These are phyloP conservation scores for Melanaphis sacchari DNA, from an alignment of 1,140 invertebrate genomes.

Conservation along the genomic window DNA sequence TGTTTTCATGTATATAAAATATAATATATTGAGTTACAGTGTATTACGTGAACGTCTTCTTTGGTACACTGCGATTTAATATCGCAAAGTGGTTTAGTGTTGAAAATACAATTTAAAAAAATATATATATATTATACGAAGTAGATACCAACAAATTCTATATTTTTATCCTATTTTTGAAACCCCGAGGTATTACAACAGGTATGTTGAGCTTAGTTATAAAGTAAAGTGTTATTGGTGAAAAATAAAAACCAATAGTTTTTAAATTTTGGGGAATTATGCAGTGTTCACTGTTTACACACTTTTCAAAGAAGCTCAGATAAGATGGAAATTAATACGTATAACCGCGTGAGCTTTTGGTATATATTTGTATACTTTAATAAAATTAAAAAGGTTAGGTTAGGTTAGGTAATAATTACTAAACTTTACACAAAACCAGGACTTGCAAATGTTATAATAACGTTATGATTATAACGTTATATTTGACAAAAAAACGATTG, in stretches of 20 bases:
- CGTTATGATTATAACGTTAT: too few species aligned
- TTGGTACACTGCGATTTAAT: background rate
- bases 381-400: too few species aligned
- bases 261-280: background rate
- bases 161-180: background rate
- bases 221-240: background rate
- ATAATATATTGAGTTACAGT: background rate
- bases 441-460: too few species aligned
- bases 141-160: background rate
- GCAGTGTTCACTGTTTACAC: too few species aligned
- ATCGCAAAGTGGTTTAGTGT: background rate
- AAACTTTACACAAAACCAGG: too few species aligned
- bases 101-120: background rate
- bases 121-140: background rate
- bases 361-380: too few species aligned
- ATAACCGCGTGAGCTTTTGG: too few species aligned
- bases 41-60: background rate
- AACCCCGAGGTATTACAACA: too few species aligned
- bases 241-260: background rate
- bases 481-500: too few species aligned
- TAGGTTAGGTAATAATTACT: too few species aligned
- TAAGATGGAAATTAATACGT: background rate
- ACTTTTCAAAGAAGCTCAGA: too few species aligned
- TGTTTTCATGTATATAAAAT: background rate
- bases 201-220: background rate